Evolutionary conservation across 2,888 invertebrate genomes (phyloP), one percentile per base, ranked within the genome.

Genomic region (Ischnus inquisitorius): DNA sequence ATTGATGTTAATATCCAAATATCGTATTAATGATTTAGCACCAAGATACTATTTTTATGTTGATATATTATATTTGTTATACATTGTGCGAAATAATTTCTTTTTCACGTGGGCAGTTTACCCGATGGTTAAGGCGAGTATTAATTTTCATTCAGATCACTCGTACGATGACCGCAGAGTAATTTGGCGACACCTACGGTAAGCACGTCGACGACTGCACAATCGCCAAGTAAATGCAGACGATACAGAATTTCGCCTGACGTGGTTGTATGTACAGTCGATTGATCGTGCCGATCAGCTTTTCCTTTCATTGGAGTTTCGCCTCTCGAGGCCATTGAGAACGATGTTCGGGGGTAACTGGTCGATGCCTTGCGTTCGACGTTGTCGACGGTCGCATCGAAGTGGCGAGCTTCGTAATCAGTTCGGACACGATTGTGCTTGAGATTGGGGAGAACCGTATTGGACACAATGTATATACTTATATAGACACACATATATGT

Each of bases 401-500:
- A 84, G 74, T 80, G 68, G 69, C 72, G 80, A 68, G 80, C 68
- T 68, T 62, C 74, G 77, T 78, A 81, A 78, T 81, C 77, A 74
- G 43, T 84, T 69, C 34, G 77, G 19, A 76, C 22, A 28, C 54
- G 39, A 83, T 78, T 69, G 77, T 77, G 48, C 69, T 78, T 80
- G 46, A 54, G 46, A 78, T 74, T 77, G 46, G 54, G 34, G 14
- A 43, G 14, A 43, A 54, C 34, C 71, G 60, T 67, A 43, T 57
- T 34, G 65, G 77, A 65, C 72, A 71, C 43, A 51, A 39, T 34
- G 6, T 34, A 34, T 34, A 34, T 34, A 34, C 34, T 34, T 34
- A 34, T 39, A 64, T 34, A n/a, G 1, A 39, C 57, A 57, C 12
- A 39, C 19, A 54, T 46, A 12, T 12, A 46, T 22, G 22, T n/a